phyloP scores from a whole-genome alignment of 2,113 vertebrate species.

The Hoplias malabaricus region DNA sequence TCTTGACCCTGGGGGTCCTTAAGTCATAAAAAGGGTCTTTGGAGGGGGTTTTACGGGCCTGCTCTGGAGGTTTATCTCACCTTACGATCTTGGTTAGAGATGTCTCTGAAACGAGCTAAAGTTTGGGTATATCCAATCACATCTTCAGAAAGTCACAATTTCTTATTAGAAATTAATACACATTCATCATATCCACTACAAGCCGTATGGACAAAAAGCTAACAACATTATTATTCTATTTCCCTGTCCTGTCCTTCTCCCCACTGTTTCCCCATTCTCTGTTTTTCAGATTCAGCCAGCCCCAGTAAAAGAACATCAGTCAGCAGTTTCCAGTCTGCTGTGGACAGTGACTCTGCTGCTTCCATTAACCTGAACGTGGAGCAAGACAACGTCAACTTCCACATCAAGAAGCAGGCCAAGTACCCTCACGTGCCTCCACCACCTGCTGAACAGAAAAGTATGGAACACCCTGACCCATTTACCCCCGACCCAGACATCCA shows the following conservation, averaged over 20 bases:
- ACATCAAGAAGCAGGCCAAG: constrained; percentile 99
- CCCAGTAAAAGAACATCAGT: constrained; percentile 98
- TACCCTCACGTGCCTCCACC: constrained; percentile 92
- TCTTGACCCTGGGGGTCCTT: too few species aligned
- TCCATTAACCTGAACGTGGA: constrained; percentile 99
- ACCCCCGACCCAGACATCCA: constrained; percentile 55
- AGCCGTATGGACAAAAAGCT: too few species aligned
- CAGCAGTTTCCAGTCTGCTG: constrained; percentile 96
- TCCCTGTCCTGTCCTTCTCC: neutral
- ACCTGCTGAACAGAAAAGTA: constrained; percentile 94
- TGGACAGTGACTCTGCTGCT: constrained; percentile 97
- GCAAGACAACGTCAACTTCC: constrained; percentile 99
- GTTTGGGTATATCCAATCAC: too few species aligned
- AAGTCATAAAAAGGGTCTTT: too few species aligned
- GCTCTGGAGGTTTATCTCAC: too few species aligned
- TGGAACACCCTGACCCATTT: constrained; percentile 47
- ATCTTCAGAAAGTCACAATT: too few species aligned
- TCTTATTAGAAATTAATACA: too few species aligned
- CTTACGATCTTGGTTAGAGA: too few species aligned
- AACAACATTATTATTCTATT: neutral
- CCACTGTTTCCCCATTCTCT: neutral
- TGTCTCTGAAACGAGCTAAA: too few species aligned
- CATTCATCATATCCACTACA: too few species aligned
- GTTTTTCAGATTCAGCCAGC: constrained; percentile 85
- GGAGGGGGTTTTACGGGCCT: too few species aligned